Evolutionary conservation across 2,888 invertebrate genomes (phyloP).

Genomic region (Tanytarsus gracilentus): DNA sequence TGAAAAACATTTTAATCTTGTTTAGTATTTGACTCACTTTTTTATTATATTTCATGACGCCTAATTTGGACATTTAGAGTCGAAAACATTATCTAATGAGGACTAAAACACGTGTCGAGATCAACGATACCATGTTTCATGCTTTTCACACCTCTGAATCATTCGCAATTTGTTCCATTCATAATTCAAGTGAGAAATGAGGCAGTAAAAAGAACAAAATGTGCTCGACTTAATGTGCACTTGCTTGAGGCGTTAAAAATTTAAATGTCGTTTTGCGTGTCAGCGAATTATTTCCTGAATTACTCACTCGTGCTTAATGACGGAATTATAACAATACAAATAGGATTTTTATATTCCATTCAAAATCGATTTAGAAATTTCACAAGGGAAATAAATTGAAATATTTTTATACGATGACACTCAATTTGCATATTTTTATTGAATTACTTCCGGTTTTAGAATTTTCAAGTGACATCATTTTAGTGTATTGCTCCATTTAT

Average conservation of each 20-base stretch:
- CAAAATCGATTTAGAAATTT: no score
- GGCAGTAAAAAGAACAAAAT: not conserved
- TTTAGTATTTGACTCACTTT: no score
- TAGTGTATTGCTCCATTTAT: no score
- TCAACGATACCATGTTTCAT: not conserved
- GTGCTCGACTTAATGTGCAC: slow-evolving; percentile 17
- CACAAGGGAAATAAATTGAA: not conserved
- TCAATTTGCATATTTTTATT: no score
- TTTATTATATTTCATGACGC: no score
- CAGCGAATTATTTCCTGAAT: not conserved
- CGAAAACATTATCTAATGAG: no score
- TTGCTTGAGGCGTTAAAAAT: slow-evolving; percentile 25
- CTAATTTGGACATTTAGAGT: no score
- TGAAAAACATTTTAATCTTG: no score
- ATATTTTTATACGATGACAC: no score
- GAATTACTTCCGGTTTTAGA: no score
- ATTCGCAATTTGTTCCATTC: slow-evolving; percentile 25
- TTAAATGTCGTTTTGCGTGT: slow-evolving; percentile 29
- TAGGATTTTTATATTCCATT: no score
- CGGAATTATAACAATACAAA: not conserved
- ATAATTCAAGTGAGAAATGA: slow-evolving; percentile 16
- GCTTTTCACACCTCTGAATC: slow-evolving; percentile 16
- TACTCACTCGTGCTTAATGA: not conserved
- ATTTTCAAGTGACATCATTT: no score
- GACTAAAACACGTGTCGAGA: not conserved